Percentiles rank a stretch among this genome's conserved stretches.
These are phyloP conservation scores for Enteromius treurensis DNA, from an alignment of 2,797 vertebrate genomes.

Conservation along the genomic window DNA sequence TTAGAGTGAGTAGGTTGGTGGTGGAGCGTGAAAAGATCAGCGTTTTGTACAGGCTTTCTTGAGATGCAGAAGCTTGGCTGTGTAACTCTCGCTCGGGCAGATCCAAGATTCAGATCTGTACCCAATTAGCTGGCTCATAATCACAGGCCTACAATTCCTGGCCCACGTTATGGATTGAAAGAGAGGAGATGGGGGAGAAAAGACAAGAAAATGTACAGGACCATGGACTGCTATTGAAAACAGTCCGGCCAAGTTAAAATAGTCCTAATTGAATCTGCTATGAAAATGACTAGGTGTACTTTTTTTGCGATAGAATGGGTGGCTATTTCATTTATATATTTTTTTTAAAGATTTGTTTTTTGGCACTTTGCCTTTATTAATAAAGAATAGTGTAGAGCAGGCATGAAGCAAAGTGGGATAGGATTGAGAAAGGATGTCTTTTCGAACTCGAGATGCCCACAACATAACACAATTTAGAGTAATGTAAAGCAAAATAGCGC, in stretches of 20 bases:
- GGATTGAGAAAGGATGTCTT: too few relatives aligned
- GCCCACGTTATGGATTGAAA: constrained; percentile 63
- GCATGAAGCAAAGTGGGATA: background rate
- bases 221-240: constrained; percentile 53
- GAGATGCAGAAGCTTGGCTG: constrained; percentile 67
- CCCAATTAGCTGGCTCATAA: constrained; percentile 76
- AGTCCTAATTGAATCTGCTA: constrained; percentile 58
- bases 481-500: too few relatives aligned
- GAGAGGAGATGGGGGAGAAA: constrained; percentile 24
- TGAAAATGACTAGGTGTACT: constrained; percentile 45
- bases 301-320: background rate
- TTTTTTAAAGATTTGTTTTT: background rate
- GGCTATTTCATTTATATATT: background rate
- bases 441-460: background rate
- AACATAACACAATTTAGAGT: too few relatives aligned
- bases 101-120: constrained; percentile 78
- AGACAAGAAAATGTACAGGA: constrained; percentile 32
- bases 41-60: background rate
- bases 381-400: background rate
- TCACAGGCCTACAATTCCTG: constrained; percentile 71
- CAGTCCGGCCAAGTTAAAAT: constrained; percentile 50
- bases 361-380: background rate
- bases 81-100: constrained; percentile 33
- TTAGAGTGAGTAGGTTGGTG: constrained; percentile 16
- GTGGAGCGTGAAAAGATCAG: constrained; percentile 12